Conservation (phyloP, 53 echinoderm and acorn worm species). For the Paelopatides confundens region DNA sequence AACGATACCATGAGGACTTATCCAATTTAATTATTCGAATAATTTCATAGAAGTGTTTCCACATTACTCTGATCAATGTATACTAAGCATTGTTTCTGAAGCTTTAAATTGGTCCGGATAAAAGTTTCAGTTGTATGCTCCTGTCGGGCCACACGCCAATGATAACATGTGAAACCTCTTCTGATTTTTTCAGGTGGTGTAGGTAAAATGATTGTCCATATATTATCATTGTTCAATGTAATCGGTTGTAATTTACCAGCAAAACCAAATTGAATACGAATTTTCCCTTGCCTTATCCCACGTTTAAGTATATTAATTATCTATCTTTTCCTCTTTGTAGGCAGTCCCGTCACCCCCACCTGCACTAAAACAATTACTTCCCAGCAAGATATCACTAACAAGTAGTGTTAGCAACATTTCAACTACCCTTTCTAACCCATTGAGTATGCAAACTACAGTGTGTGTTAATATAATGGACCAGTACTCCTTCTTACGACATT, state of each 20-base stretch:
- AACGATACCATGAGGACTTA: not conserved
- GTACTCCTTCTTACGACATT: constrained; percentile 3
- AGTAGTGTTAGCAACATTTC: constrained; percentile 68
- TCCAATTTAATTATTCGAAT: not conserved
- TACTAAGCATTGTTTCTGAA: not conserved
- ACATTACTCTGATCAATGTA: constrained; percentile 1
- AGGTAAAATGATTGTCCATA: not conserved
- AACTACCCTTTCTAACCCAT: constrained; percentile 66
- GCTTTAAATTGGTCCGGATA: not conserved
- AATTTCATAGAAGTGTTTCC: not conserved
- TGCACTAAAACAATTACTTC: constrained; percentile 31
- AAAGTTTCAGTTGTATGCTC: not conserved
- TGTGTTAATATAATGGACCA: constrained; percentile 54
- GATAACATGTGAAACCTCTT: not conserved
- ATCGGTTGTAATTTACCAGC: not conserved
- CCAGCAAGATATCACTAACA: constrained; percentile 43
- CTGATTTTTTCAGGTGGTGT: not conserved
- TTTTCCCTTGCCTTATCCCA: not conserved
- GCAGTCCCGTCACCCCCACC: not conserved
- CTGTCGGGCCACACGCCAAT: not conserved
- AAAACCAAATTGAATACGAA: not conserved
- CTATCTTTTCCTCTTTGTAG: not conserved
- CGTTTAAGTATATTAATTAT: not conserved
- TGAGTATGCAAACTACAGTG: constrained; percentile 55
- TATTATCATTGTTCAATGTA: constrained; percentile 7